Conservation (phyloP, 2,113 vertebrate species). For the Rissa tridactyla region DNA sequence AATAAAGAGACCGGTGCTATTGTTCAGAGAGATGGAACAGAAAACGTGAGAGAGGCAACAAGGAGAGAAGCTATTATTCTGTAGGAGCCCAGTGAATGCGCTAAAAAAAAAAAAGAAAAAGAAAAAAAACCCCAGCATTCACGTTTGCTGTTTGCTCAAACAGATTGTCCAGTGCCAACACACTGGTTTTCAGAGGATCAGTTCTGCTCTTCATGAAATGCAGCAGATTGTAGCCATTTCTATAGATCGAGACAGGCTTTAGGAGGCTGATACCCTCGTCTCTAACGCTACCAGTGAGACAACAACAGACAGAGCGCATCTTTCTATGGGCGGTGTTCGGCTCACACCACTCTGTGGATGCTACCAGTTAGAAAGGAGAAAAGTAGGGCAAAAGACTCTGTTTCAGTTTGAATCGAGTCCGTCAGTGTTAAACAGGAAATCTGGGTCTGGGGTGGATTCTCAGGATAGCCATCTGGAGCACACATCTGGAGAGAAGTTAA, state of each 20-base stretch:
- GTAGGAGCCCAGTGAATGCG: not conserved
- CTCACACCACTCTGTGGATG: not conserved
- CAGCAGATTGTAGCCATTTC: not conserved
- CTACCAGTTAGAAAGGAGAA: not conserved
- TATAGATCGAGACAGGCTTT: not conserved
- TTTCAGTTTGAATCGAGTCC: constrained; percentile 21
- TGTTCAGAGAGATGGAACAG: not conserved
- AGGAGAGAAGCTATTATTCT: not conserved
- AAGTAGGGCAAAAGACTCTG: not conserved
- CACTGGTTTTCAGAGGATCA: not conserved
- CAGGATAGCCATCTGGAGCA: constrained; percentile 51
- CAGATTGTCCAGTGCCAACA: not conserved
- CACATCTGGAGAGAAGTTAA: constrained; percentile 57
- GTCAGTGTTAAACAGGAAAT: constrained; percentile 8
- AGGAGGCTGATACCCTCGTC: not conserved
- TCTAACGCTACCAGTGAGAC: not conserved
- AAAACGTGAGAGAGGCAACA: not conserved
- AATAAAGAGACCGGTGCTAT: not conserved
- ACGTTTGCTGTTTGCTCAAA: not conserved
- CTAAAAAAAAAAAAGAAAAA: not conserved
- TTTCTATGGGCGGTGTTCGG: not conserved
- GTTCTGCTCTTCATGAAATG: not conserved
- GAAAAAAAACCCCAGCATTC: not conserved
- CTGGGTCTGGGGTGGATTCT: constrained; percentile 4
- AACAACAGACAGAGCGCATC: not conserved